phyloP scores from a whole-genome alignment of 2,888 invertebrate genomes.

The Drosophila kambysellisi region DNA sequence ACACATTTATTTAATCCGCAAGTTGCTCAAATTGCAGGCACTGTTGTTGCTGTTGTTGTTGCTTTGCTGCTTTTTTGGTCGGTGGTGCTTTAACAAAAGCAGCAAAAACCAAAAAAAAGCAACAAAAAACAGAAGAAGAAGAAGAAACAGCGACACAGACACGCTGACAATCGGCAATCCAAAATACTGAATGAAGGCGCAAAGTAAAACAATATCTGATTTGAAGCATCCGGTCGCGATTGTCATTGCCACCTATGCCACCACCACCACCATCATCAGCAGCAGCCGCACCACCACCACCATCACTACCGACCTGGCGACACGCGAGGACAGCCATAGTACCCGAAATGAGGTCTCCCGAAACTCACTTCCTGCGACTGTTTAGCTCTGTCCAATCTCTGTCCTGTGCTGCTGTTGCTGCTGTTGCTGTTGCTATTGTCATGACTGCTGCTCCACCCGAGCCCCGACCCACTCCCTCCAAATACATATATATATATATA shows the following conservation, averaged over 20 bases:
- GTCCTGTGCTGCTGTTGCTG: constrained; percentile 35
- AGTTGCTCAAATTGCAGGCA: constrained; percentile 71
- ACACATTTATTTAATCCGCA: constrained; percentile 76
- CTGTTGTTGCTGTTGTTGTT: constrained; percentile 34
- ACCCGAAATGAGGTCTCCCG: constrained; percentile 55
- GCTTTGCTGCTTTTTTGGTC: constrained; percentile 5
- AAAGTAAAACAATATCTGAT: constrained; percentile 84
- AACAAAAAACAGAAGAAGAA: constrained; percentile 6
- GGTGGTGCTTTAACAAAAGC: constrained; percentile 56
- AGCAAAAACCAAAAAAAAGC: constrained; percentile 20
- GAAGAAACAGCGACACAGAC: constrained; percentile 63
- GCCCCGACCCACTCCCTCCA: constrained; percentile 14
- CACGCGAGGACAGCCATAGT: constrained; percentile 54
- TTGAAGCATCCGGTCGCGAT: constrained; percentile 85
- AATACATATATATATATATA: background rate
- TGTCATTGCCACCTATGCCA: constrained; percentile 83
- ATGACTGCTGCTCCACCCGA: constrained; percentile 33
- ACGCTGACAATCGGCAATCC: constrained; percentile 74
- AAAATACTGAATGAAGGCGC: constrained; percentile 78
- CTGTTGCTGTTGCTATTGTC: constrained; percentile 60
- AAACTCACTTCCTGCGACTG: constrained; percentile 74
- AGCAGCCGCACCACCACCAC: constrained; percentile 59
- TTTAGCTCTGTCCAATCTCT: constrained; percentile 33
- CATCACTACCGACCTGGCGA: constrained; percentile 39
- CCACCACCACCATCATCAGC: constrained; percentile 54